phyloP scores from a whole-genome alignment of 1,140 invertebrate species.

The Papilio glaucus region DNA sequence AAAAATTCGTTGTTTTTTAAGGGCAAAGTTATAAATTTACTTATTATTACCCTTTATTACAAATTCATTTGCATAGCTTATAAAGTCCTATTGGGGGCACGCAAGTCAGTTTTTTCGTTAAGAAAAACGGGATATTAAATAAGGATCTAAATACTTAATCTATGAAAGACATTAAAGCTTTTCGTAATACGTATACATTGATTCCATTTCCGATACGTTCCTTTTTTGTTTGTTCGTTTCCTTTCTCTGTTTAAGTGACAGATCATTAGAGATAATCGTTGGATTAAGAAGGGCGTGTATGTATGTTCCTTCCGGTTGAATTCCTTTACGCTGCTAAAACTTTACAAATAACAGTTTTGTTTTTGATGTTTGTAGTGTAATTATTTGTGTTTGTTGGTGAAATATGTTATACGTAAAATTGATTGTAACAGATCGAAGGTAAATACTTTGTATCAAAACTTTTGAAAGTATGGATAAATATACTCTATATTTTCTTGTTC shows the following conservation, averaged over 20 bases:
- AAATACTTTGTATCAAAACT: no score
- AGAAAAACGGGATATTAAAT: no score
- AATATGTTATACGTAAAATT: no score
- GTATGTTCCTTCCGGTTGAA: background rate
- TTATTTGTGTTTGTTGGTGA: no score
- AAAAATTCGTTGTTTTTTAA: no score
- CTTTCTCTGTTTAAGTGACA: background rate
- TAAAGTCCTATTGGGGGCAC: no score
- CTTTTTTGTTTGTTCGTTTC: constrained; percentile 3
- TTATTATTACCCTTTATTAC: no score
- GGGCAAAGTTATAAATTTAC: no score
- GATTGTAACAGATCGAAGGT: no score
- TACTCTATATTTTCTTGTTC: background rate
- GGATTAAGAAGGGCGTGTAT: background rate
- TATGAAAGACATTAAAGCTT: background rate
- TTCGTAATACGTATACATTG: background rate
- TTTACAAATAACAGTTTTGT: background rate
- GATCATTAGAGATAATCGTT: background rate
- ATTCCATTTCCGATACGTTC: constrained; percentile 13
- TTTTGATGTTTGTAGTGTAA: no score
- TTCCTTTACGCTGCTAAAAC: background rate
- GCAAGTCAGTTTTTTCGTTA: no score
- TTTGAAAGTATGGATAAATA: background rate
- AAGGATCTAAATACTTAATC: background rate
- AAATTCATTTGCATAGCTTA: no score